Evolutionary conservation across 2,888 invertebrate genomes (phyloP).

Genomic region (Sympetrum striolatum): DNA sequence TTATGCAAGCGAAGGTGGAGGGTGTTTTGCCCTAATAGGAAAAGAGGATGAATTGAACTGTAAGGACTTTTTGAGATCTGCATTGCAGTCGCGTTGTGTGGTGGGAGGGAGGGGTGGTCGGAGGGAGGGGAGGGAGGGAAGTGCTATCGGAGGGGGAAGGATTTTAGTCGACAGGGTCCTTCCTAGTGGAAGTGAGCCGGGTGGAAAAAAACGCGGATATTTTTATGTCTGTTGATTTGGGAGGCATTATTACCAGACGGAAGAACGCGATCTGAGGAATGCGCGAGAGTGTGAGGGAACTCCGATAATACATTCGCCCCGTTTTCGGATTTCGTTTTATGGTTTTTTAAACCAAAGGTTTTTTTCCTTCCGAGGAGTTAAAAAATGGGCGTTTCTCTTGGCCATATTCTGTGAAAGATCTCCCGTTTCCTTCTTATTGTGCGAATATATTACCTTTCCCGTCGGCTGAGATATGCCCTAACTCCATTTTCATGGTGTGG

Average conservation of each 20-base stretch:
- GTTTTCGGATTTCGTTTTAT: background rate
- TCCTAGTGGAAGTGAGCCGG: slow-evolving; percentile 13
- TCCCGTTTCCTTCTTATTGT: background rate
- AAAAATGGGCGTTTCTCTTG: background rate
- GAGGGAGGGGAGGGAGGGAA: background rate
- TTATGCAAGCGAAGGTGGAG: background rate
- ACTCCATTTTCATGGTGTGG: background rate
- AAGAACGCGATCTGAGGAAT: background rate
- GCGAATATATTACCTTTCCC: background rate
- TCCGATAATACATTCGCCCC: background rate
- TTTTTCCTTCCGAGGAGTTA: background rate
- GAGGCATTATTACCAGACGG: background rate
- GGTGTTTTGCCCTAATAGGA: background rate
- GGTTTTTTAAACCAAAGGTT: background rate
- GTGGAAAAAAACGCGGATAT: background rate
- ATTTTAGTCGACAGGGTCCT: background rate
- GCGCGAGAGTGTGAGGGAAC: background rate
- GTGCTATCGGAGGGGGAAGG: background rate
- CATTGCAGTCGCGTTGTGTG: slow-evolving; percentile 26
- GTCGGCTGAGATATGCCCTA: background rate
- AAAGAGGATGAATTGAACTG: background rate
- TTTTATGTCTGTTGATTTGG: slow-evolving; percentile 8
- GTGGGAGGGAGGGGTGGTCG: background rate
- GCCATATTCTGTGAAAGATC: background rate
- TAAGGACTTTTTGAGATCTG: slow-evolving; percentile 23